Percentiles rank a stretch among this genome's conserved stretches.
Conservation (phyloP, 64 coral and sea anemone species). For the Platygyra sinensis region DNA sequence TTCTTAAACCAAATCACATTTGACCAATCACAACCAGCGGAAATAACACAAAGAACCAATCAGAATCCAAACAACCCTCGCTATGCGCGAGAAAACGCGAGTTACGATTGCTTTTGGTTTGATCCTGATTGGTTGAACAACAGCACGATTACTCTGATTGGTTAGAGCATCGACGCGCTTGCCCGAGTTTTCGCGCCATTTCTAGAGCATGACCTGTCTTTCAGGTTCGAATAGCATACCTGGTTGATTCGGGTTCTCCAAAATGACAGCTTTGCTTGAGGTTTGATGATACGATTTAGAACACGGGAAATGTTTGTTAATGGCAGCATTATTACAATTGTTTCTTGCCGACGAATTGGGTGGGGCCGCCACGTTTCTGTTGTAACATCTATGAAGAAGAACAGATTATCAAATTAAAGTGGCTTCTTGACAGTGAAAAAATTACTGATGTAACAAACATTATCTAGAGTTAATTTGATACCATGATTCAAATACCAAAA, state of each 20-base stretch:
- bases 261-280: constrained; percentile 8
- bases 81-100: neutral
- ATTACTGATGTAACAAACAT: neutral
- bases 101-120: no score
- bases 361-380: neutral
- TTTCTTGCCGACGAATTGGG: neutral
- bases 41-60: neutral
- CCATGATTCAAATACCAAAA: neutral
- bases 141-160: neutral
- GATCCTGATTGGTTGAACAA: no score
- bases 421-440: neutral
- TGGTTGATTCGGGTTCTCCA: neutral
- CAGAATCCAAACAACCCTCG: neutral
- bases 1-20: no score
- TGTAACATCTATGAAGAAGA: neutral
- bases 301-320: constrained; percentile 24
- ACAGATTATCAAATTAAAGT: neutral
- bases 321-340: neutral
- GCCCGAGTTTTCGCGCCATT: no score
- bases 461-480: neutral
- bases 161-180: neutral
- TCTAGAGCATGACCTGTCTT: no score
- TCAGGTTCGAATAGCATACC: neutral
- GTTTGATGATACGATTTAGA: constrained; percentile 24
- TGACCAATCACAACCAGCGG: neutral